Conservation (phyloP, 2,797 vertebrate genomes). For the Eremophila alpestris region DNA sequence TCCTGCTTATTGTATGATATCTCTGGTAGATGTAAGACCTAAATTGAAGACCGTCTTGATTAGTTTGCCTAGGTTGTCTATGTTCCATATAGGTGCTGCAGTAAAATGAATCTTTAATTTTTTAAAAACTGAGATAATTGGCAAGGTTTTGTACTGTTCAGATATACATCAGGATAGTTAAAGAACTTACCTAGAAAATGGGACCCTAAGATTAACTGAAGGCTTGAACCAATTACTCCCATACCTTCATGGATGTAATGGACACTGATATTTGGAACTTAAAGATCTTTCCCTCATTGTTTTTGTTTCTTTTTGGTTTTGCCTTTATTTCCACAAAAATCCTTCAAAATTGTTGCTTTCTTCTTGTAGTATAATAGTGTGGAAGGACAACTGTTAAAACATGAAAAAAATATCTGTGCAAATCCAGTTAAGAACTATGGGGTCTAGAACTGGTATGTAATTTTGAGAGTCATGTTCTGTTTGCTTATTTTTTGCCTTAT, state of each 20-base stretch:
- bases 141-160: background rate
- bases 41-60: background rate
- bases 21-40: background rate
- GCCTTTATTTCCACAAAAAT: background rate
- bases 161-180: background rate
- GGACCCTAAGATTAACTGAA: background rate
- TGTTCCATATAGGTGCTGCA: background rate
- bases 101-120: background rate
- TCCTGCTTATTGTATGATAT: background rate
- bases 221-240: background rate
- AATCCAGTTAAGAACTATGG: background rate
- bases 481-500: background rate
- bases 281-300: background rate
- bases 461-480: background rate
- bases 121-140: background rate
- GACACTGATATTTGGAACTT: background rate
- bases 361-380: background rate
- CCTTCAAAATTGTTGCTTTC: background rate
- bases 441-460: background rate
- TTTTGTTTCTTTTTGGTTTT: background rate
- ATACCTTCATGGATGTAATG: background rate
- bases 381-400: background rate
- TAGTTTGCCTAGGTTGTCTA: background rate
- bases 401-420: background rate
- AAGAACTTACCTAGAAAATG: background rate